Percentiles rank a stretch among this genome's conserved stretches.
These are phyloP conservation scores for Copidosoma aretas DNA, from an alignment of 2,888 invertebrate genomes.

Conservation along the genomic window DNA sequence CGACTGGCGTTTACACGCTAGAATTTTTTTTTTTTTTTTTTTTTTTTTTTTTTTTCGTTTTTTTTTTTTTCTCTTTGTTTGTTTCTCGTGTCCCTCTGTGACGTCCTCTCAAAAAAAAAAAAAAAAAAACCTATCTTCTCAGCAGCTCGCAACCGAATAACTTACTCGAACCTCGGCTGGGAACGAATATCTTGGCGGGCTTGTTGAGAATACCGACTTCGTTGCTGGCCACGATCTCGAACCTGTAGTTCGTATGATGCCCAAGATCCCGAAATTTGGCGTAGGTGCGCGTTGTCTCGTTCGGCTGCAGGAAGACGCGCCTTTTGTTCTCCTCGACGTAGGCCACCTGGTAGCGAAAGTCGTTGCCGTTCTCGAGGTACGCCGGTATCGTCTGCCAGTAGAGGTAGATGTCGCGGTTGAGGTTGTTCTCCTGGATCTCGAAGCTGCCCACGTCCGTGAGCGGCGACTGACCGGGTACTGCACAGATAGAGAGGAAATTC, in stretches of 20 bases:
- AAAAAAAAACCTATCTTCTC: too few relatives aligned
- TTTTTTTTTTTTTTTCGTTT: too few relatives aligned
- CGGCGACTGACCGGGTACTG: conserved; percentile 74
- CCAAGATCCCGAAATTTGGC: conserved; percentile 67
- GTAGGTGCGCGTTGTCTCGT: conserved; percentile 68
- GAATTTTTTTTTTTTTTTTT: too few relatives aligned
- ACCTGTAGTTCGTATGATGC: conserved; percentile 61
- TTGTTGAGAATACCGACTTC: conserved; percentile 67
- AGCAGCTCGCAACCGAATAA: too few relatives aligned
- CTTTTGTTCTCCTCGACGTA: conserved; percentile 61
- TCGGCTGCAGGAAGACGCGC: conserved; percentile 62
- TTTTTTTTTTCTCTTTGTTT: too few relatives aligned
- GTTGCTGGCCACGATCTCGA: conserved; percentile 71
- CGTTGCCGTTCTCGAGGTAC: conserved; percentile 75
- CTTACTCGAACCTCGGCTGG: conserved; percentile 66
- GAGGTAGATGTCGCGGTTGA: conserved; percentile 70
- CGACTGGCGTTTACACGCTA: too few relatives aligned
- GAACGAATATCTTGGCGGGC: conserved; percentile 69
- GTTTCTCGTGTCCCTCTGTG: too few relatives aligned
- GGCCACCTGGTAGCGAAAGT: conserved; percentile 75
- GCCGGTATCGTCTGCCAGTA: conserved; percentile 81
- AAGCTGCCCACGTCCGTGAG: conserved; percentile 77
- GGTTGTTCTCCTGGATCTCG: conserved; percentile 65
- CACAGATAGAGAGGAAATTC: conserved; percentile 29
- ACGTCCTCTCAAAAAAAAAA: too few relatives aligned